phyloP scores from a whole-genome alignment of 2,113 vertebrate genomes.

The Rafetus swinhoei region DNA sequence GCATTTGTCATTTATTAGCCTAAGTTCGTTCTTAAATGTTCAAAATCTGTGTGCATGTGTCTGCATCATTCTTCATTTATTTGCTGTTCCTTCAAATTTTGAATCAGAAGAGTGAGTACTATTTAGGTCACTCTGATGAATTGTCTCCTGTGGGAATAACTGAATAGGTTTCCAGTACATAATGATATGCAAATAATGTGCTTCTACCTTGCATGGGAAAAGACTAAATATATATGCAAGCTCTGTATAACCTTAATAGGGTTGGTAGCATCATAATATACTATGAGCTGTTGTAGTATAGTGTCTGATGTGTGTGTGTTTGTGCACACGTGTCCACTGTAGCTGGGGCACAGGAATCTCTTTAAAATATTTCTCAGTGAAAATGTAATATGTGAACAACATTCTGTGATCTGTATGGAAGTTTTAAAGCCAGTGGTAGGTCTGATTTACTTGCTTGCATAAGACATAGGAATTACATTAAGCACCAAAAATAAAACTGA shows the following conservation, averaged over 20 bases:
- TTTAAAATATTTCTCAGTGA: neutral
- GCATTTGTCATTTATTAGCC: slow-evolving; percentile 34
- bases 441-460: neutral
- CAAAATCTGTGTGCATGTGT: slow-evolving; percentile 25
- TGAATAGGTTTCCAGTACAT: slow-evolving; percentile 55
- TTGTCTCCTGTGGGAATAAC: slow-evolving; percentile 49
- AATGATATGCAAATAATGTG: slow-evolving; percentile 71
- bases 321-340: neutral
- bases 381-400: neutral
- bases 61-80: slow-evolving; percentile 34
- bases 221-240: slow-evolving; percentile 49
- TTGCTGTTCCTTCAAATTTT: slow-evolving; percentile 47
- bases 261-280: slow-evolving; percentile 43
- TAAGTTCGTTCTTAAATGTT: neutral
- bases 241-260: slow-evolving; percentile 62
- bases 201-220: slow-evolving; percentile 37
- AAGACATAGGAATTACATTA: slow-evolving; percentile 16
- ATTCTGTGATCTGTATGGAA: neutral
- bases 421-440: neutral
- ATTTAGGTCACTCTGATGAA: slow-evolving; percentile 61
- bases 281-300: slow-evolving; percentile 6
- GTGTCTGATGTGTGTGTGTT: neutral
- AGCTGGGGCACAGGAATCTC: slow-evolving; percentile 2
- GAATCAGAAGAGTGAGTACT: slow-evolving; percentile 45
- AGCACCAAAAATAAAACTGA: slow-evolving; percentile 16